Base-by-base conservation (phyloP, 2,113 vertebrate species). In the Chaetops frenatus region DNA sequence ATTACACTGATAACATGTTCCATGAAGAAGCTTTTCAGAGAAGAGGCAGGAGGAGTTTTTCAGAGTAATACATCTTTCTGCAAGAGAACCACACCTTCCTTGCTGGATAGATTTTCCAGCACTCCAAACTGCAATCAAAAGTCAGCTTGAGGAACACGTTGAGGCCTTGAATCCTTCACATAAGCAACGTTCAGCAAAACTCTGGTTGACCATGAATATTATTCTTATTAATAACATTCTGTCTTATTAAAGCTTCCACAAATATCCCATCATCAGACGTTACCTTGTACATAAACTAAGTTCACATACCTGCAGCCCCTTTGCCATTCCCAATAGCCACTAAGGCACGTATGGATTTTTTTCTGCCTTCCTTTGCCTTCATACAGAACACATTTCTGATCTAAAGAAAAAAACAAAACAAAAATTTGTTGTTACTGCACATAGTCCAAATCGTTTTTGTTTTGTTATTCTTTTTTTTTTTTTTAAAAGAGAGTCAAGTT, bases 291-390 rank as follows among this genome's bases (percentile, higher is more conserved):
- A 50, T 4, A 69, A 10, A 84, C 18, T 6, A 38, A 44, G 29
- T 3, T 12, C 17, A 88, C 93, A 78, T 69, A 99, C 99, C 99
- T 98, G 99, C 99, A 3, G 98, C 98, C 64, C 99, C 99, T 31
- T 98, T 98, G 33, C 99, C 99, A 23, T 99, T 99, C 50, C 99
- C 99, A 84, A 99, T 97, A 6, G 93, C 99, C 2, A 99, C 99
- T 79, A 99, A 96, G 72, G 98, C 98, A 79, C 99, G 99, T 35
- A 99, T 8, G 11, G 99, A 98, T 65, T 97, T 99, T 96, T 98
- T 99, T 77, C 99, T 98, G 95, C 99, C 99, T 87, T 99, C 99
- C 73, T 98, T 99, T 70, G 98, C 99, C 2, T 99, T 99, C 99
- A 99, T 99, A 95, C 98, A 99, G 94, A 99, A 99, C 78, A 99